Evolutionary conservation across 2,113 vertebrate species (phyloP), one percentile per base, ranked within the genome.

Genomic region (Crotalus tigris): DNA sequence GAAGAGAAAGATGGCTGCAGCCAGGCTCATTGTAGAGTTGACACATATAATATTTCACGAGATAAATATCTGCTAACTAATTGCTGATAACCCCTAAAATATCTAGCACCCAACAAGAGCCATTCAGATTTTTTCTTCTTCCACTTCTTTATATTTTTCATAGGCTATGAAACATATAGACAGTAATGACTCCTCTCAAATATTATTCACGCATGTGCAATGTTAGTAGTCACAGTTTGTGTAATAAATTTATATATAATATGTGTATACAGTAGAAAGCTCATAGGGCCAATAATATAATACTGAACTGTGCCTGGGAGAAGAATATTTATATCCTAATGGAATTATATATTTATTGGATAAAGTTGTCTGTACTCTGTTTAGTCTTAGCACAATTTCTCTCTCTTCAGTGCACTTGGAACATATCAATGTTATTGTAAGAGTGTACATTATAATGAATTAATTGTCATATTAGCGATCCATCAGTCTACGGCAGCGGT

Each of bases 11-110:
- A 9, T 51, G 49, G 49, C 49, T 51, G 49, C 49, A 10, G 49
- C 49, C 49, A 51, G 49, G 49, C 49, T 51, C 8, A 51, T 51
- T 51, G 49, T 51, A 51, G 49, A 51, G 49, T 51, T 51, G 49
- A 51, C 49, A 51, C 4, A 59, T n/a, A 55, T n/a, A 51, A 9
- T 0, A 75, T 13, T 49, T 54, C 57, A 90, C 5, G 29, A 26
- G 4, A 91, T 46, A 1, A 81, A 91, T 59, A 29, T 10, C 19
- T 59, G 51, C 64, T 75, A 87, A n/a, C 7, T 21, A 0, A 0
- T 23, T 87, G 44, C 88, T 93, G 88, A 6, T 0, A 0, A 49
- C 1, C 3, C 3, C 6, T 8, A 91, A 92, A 92, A 12, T 33
- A 69, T 24, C 19, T 29, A 26, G 33, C 29, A 8, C 17, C 1